Conservation (phyloP, 2,888 invertebrate genomes). For the Darwinula stevensoni region DNA sequence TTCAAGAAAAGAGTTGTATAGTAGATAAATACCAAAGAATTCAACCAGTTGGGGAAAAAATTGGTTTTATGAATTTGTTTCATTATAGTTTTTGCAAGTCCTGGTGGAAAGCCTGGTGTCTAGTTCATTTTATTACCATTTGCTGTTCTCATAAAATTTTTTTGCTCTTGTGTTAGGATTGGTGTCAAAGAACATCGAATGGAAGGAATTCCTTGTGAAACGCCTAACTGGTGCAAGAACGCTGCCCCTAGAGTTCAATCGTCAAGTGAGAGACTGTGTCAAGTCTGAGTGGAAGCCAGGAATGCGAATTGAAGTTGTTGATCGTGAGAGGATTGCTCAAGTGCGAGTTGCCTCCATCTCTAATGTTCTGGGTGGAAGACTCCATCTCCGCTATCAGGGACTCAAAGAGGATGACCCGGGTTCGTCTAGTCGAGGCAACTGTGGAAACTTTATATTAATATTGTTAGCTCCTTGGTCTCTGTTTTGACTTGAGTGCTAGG, state of each 20-base stretch:
- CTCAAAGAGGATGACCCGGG: slow-evolving; percentile 41
- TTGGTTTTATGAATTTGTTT: too few relatives aligned
- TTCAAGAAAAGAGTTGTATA: too few relatives aligned
- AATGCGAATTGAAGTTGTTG: slow-evolving; percentile 69
- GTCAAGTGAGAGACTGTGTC: slow-evolving; percentile 26
- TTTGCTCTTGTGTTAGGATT: too few relatives aligned
- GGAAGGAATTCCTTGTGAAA: slow-evolving; percentile 80
- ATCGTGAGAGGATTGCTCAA: slow-evolving; percentile 80
- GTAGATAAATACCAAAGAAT: too few relatives aligned
- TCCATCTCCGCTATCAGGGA: slow-evolving; percentile 69
- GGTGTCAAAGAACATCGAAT: slow-evolving; percentile 72
- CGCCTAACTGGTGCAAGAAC: slow-evolving; percentile 81
- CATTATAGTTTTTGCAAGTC: too few relatives aligned
- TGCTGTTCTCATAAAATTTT: too few relatives aligned
- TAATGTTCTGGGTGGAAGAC: slow-evolving; percentile 66
- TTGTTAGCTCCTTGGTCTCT: too few relatives aligned
- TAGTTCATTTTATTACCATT: too few relatives aligned
- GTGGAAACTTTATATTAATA: slow-evolving; percentile 4
- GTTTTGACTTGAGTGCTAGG: too few relatives aligned
- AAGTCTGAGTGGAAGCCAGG: slow-evolving; percentile 25
- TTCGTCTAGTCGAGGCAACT: too few relatives aligned
- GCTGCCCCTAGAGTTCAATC: slow-evolving; percentile 67
- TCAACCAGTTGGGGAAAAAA: too few relatives aligned
- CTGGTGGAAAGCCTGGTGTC: too few relatives aligned
- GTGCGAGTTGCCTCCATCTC: slow-evolving; percentile 57